Evolutionary conservation across 2,113 vertebrate genomes (phyloP).

Genomic region (Miniopterus natalensis): DNA sequence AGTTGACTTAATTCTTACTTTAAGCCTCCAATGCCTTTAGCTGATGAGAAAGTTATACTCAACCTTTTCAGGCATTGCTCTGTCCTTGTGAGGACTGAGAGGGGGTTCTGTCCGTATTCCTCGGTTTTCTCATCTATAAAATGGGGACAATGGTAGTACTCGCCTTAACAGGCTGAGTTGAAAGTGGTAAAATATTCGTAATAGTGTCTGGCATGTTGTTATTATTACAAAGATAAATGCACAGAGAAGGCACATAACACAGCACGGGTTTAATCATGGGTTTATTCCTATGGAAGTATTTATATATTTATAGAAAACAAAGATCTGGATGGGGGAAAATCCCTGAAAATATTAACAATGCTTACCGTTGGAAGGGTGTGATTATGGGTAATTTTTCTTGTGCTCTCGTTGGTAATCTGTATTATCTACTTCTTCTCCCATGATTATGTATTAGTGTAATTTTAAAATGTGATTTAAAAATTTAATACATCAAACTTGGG

Average conservation of each 20-base stretch:
- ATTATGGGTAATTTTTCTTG: not conserved
- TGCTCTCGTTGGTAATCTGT: not conserved
- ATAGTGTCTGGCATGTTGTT: not conserved
- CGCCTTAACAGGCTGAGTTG: not conserved
- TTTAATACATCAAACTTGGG: not conserved
- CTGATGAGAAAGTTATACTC: not conserved
- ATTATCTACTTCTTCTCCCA: not conserved
- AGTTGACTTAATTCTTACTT: not conserved
- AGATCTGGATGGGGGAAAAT: not conserved
- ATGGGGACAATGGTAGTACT: not conserved
- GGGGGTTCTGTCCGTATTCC: not conserved
- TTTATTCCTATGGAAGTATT: not conserved
- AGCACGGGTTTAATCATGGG: not conserved
- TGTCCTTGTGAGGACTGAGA: not conserved
- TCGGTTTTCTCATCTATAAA: constrained; percentile 48
- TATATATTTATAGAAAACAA: constrained; percentile 14
- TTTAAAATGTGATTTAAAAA: constrained; percentile 2
- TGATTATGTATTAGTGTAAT: not conserved
- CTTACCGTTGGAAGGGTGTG: not conserved
- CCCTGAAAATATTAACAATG: not conserved
- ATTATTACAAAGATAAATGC: not conserved
- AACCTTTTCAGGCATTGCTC: not conserved
- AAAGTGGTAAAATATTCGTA: not conserved
- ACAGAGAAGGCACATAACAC: not conserved
- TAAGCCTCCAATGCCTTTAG: not conserved